These are phyloP conservation scores for Acinonyx jubatus DNA, from an alignment of 2,113 vertebrate species.

Conservation along the genomic window DNA sequence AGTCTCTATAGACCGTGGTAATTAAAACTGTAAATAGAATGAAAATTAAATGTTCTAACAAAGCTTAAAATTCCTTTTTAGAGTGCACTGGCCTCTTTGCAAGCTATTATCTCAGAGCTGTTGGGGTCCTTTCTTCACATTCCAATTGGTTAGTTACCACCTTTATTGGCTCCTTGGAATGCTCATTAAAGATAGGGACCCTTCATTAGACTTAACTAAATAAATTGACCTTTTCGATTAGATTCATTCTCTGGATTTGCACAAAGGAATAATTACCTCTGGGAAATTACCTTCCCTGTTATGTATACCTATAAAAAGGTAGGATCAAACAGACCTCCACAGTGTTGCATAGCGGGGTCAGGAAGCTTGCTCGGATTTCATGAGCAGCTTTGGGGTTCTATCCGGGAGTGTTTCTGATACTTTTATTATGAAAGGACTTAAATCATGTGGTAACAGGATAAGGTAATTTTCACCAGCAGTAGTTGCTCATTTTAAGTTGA, in stretches of 20 bases:
- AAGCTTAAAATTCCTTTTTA: neutral
- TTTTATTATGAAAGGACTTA: neutral
- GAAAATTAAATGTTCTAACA: neutral
- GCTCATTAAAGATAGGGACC: neutral
- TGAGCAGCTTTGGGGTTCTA: neutral
- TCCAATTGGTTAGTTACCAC: neutral
- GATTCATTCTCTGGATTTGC: conserved; percentile 14
- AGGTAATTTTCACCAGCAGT: neutral
- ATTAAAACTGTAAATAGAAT: conserved; percentile 23
- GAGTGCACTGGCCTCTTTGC: neutral
- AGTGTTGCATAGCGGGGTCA: neutral
- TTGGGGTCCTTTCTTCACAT: neutral
- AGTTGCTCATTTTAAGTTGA: neutral
- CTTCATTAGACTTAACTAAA: conserved; percentile 27
- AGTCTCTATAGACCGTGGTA: neutral
- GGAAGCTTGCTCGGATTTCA: neutral
- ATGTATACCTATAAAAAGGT: neutral
- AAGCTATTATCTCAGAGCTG: neutral
- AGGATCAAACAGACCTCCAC: neutral
- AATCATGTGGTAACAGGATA: neutral
- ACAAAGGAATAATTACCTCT: neutral
- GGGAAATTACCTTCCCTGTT: neutral
- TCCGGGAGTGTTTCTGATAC: neutral
- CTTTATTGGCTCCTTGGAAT: neutral
- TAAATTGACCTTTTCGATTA: conserved; percentile 10